phyloP scores from a whole-genome alignment of 53 echinoderm and acorn worm genomes.

The Echinometra lucunter region DNA sequence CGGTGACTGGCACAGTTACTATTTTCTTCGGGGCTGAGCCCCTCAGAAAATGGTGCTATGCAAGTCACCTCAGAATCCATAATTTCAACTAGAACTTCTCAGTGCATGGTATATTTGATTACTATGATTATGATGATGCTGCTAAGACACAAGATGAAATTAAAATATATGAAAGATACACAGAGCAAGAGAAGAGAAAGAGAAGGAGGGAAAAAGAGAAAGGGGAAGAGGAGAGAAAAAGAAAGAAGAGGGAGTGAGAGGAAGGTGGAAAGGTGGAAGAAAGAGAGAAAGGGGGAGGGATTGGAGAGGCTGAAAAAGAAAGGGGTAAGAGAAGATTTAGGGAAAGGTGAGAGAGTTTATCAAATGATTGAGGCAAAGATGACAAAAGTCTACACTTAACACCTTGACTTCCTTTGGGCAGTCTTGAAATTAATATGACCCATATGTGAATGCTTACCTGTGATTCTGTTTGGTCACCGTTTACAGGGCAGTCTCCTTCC shows the following conservation, averaged over 20 bases:
- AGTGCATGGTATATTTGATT: too few relatives aligned
- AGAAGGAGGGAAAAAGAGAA: background rate
- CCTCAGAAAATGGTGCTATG: too few relatives aligned
- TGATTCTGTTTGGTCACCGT: background rate
- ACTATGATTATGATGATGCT: too few relatives aligned
- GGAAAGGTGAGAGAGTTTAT: background rate
- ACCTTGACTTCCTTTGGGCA: conserved; percentile 61
- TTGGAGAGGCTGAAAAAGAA: too few relatives aligned
- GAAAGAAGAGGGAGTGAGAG: background rate
- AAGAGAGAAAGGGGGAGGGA: background rate
- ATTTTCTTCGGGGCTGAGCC: too few relatives aligned
- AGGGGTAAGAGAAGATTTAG: background rate
- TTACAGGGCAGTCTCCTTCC: conserved; percentile 24
- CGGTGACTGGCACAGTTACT: too few relatives aligned
- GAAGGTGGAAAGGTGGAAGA: too few relatives aligned
- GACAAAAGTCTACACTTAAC: conserved; percentile 22
- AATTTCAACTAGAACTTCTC: too few relatives aligned
- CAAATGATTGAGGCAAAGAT: background rate
- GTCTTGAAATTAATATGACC: background rate
- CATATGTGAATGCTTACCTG: conserved; percentile 32
- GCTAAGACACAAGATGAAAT: too few relatives aligned
- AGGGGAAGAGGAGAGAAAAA: background rate
- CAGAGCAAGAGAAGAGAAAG: background rate
- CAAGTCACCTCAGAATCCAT: too few relatives aligned
- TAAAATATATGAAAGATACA: too few relatives aligned